Conservation (phyloP, 35 echinoderm and acorn worm genomes). For the Diadema setosum region DNA sequence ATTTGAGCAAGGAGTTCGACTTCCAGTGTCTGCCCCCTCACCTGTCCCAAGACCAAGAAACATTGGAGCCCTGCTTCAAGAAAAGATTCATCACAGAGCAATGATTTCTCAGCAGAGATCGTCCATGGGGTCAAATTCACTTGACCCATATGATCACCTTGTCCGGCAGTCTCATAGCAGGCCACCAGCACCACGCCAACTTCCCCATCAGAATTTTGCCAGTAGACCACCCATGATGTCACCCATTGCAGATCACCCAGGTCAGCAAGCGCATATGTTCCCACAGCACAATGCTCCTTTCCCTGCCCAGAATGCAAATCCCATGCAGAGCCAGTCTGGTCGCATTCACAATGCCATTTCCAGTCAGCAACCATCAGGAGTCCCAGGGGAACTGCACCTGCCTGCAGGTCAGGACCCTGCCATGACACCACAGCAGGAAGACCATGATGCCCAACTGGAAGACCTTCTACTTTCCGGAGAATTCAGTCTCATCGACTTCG, state of each 20-base stretch:
- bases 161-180: constrained; percentile 37
- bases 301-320: neutral
- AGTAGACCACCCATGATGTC: constrained; percentile 5
- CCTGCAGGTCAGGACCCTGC: neutral
- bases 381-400: constrained; percentile 2
- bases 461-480: constrained; percentile 85
- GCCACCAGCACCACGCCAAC: neutral
- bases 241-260: neutral
- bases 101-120: neutral
- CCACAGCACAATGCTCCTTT: constrained; percentile 3
- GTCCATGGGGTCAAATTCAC: constrained; percentile 28
- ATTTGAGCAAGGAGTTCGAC: constrained; percentile 38
- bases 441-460: constrained; percentile 87
- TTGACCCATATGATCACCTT: constrained; percentile 85
- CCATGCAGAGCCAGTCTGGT: neutral
- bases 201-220: neutral
- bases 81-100: constrained; percentile 71
- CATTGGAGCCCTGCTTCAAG: constrained; percentile 54
- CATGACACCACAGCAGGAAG: constrained; percentile 44
- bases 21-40: neutral
- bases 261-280: neutral
- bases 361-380: neutral
- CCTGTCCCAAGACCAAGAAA: constrained; percentile 22
- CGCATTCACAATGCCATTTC: neutral
- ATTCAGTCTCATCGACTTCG: constrained; percentile 91